These are phyloP conservation scores for Heterocephalus glaber DNA, from an alignment of 2,113 vertebrate species.

Conservation along the genomic window DNA sequence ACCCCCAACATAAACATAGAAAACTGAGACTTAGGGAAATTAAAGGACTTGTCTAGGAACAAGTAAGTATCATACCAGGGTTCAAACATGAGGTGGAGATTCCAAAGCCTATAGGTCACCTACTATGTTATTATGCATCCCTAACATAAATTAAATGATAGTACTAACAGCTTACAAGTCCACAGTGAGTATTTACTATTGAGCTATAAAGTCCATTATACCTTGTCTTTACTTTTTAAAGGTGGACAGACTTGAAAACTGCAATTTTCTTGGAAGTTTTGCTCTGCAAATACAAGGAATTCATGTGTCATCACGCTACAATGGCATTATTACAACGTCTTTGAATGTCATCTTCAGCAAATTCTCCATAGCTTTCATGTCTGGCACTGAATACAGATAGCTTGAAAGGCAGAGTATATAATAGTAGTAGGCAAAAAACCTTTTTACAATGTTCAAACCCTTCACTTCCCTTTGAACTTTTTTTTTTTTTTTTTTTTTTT, in stretches of 20 bases:
- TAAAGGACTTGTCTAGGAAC: not conserved
- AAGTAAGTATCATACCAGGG: not conserved
- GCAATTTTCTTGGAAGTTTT: not conserved
- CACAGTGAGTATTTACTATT: not conserved
- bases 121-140: too few species aligned
- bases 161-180: not conserved
- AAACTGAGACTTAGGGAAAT: not conserved
- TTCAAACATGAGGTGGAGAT: not conserved
- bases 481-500: too few species aligned
- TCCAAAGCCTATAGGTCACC: not conserved
- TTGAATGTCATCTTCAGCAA: constrained; percentile 22
- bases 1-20: not conserved
- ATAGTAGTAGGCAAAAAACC: not conserved
- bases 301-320: not conserved
- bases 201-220: not conserved
- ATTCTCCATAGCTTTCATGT: not conserved
- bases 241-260: not conserved
- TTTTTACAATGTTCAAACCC: not conserved
- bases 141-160: not conserved
- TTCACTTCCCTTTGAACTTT: not conserved
- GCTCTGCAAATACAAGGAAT: not conserved
- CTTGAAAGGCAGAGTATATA: not conserved
- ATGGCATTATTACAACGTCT: constrained; percentile 27
- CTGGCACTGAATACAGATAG: not conserved
- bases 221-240: not conserved